These are phyloP conservation scores for Drosophila bunnanda DNA, from an alignment of 2,888 invertebrate species.

Conservation along the genomic window DNA sequence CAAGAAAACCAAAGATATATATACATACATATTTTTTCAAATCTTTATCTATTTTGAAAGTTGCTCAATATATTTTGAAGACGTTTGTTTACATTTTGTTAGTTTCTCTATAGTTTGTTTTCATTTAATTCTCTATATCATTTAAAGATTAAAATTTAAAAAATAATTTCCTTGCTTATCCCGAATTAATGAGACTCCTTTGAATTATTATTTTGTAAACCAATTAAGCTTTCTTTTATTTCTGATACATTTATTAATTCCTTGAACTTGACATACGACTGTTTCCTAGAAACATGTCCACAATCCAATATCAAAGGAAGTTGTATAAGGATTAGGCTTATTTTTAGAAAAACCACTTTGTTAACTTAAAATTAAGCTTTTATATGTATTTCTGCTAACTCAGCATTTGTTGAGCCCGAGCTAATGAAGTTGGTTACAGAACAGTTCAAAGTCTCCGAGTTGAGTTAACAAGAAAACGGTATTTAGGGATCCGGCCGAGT, in stretches of 20 bases:
- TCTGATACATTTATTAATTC: not conserved
- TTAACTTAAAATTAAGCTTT: not conserved
- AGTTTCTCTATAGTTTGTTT: not conserved
- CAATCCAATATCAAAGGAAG: not conserved
- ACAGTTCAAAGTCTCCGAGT: constrained; percentile 3
- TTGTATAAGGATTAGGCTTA: too few relatives aligned
- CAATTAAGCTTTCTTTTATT: not conserved
- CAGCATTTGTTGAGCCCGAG: not conserved
- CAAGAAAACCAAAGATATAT: too few relatives aligned
- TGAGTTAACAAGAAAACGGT: constrained; percentile 3
- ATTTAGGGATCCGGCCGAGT: not conserved
- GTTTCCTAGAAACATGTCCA: not conserved
- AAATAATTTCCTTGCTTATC: too few relatives aligned
- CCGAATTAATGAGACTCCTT: too few relatives aligned
- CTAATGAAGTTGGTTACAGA: not conserved
- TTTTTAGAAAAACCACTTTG: not conserved
- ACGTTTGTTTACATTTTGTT: too few relatives aligned
- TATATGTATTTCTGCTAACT: not conserved
- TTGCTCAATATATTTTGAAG: too few relatives aligned
- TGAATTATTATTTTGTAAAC: not conserved
- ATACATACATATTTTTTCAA: too few relatives aligned
- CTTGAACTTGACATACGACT: not conserved
- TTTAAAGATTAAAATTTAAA: too few relatives aligned
- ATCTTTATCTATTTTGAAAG: too few relatives aligned
- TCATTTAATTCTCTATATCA: not conserved